A percentile compares a stretch with the other conserved stretches of the same genome.
Conservation (phyloP, 2,797 vertebrate genomes). For the Catamblyrhynchus diadema region DNA sequence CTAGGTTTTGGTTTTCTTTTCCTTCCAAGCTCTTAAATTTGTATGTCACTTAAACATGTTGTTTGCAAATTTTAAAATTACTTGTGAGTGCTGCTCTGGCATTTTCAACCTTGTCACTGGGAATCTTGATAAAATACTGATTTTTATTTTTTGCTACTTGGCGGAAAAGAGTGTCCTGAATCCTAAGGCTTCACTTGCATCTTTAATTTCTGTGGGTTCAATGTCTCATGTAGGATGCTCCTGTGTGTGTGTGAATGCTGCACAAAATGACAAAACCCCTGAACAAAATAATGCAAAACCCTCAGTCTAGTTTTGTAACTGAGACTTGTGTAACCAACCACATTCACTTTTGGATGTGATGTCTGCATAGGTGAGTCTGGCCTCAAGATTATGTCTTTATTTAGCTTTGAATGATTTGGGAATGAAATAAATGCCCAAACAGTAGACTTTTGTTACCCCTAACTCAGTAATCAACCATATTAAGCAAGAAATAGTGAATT, state of each 20-base stretch:
- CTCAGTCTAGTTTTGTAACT: neutral
- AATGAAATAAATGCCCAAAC: neutral
- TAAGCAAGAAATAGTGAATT: neutral
- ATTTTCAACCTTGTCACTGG: neutral
- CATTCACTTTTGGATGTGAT: neutral
- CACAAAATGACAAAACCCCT: neutral
- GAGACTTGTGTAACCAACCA: accelerated
- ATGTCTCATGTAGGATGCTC: neutral
- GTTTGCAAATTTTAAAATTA: conserved; percentile 32
- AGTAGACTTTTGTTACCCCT: neutral
- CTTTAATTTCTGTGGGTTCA: neutral
- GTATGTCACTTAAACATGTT: neutral
- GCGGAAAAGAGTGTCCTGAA: neutral
- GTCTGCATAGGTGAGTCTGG: neutral
- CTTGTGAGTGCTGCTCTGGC: neutral
- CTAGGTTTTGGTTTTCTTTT: conserved; percentile 23
- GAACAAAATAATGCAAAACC: neutral
- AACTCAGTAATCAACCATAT: neutral
- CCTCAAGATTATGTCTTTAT: neutral
- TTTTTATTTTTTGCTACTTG: neutral
- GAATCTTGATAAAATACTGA: neutral
- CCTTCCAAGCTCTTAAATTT: neutral
- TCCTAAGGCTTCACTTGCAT: neutral
- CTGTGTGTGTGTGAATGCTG: neutral
- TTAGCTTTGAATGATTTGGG: neutral